Percentiles rank a stretch among this genome's conserved stretches.
phyloP scores from a whole-genome alignment of 92 coral and sea anemone genomes.

The Umimayanthus kanabou region DNA sequence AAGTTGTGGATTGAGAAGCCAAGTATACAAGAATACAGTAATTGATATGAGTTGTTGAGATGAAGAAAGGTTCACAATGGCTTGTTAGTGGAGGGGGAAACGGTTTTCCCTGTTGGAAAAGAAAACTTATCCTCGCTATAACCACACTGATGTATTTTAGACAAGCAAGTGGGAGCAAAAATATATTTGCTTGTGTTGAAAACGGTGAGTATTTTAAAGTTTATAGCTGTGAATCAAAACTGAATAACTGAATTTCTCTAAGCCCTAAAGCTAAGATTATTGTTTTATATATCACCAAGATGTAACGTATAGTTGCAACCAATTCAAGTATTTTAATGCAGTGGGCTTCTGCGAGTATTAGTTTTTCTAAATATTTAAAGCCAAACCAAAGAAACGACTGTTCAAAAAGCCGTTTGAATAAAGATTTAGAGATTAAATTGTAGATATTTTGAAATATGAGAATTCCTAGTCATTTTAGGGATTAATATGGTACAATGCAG shows the following conservation, averaged over 20 bases:
- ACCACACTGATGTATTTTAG: background rate
- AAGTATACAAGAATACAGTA: background rate
- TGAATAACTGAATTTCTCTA: background rate
- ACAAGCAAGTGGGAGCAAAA: constrained; percentile 22
- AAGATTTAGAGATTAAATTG: background rate
- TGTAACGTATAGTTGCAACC: background rate
- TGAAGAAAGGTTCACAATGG: constrained; percentile 17
- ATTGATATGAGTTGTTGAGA: background rate
- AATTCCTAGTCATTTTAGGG: background rate
- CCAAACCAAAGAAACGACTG: background rate
- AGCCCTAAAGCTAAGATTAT: background rate
- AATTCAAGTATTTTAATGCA: background rate
- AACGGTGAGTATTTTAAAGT: background rate
- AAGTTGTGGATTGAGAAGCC: background rate
- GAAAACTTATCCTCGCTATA: background rate
- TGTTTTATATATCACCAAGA: background rate
- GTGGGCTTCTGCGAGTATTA: background rate
- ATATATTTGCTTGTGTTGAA: constrained; percentile 33
- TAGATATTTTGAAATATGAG: too few species aligned
- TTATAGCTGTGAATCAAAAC: background rate
- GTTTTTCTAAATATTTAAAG: background rate
- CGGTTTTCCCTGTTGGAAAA: background rate
- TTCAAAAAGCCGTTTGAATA: background rate
- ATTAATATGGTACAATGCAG: background rate
- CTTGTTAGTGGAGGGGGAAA: background rate